Evolutionary conservation across 2,797 vertebrate species (phyloP).

Genomic region (Chaetodon trifasciatus): DNA sequence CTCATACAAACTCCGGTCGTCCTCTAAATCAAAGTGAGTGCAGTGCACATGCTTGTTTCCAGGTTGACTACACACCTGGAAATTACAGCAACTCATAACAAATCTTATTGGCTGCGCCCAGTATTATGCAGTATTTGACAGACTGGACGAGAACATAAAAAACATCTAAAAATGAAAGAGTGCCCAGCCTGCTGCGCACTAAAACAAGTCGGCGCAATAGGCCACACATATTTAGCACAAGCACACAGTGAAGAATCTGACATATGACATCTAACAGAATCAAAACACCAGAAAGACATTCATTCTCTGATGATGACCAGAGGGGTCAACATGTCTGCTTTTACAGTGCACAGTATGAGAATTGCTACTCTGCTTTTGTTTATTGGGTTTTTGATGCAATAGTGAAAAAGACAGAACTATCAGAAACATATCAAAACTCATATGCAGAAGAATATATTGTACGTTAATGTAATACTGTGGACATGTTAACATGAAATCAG

Average conservation of each 20-base stretch:
- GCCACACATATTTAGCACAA: not conserved
- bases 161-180: not conserved
- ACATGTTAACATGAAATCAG: not conserved
- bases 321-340: not conserved
- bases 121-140: not conserved
- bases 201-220: not conserved
- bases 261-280: not conserved
- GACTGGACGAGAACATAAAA: slow-evolving; percentile 2
- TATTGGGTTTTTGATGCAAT: not conserved
- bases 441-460: too few species aligned
- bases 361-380: not conserved
- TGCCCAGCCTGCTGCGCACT: not conserved
- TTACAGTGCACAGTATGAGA: not conserved
- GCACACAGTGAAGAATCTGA: not conserved
- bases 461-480: too few species aligned
- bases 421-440: too few species aligned
- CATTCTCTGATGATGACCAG: not conserved
- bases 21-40: not conserved
- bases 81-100: not conserved
- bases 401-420: too few species aligned
- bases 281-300: not conserved
- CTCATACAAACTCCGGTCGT: not conserved
- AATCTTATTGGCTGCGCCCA: not conserved
- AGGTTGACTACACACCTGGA: not conserved
- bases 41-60: not conserved